Evolutionary conservation across 2,797 vertebrate genomes (phyloP), one percentile per base, ranked within the genome.

Genomic region (Typhlichthys subterraneus): DNA sequence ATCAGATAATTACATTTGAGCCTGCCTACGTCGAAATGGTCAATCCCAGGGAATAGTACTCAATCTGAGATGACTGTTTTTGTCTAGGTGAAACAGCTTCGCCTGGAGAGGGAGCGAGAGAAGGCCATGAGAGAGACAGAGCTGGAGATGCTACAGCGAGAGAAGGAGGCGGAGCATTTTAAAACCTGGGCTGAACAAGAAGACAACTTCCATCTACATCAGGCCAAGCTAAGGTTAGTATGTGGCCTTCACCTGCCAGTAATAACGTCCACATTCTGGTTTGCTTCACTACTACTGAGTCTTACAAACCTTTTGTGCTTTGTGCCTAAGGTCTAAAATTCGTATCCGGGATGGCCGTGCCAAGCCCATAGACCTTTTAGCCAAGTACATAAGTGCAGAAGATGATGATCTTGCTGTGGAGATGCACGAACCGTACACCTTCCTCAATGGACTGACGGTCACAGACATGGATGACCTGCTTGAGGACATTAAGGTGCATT

Each of bases 111-210:
- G 4, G 98, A 99, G 79, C 88, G 97, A 10, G 97, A 99, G 76
- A 99, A 99, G 78, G 95, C 95, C 15, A 96, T 98, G 96, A 88
- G 97, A 0, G 98, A 99, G 85, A 95, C 95, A 42, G 98, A 99
- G 87, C 88, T 99, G 85, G 98, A 99, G 88, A 94, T 98, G 96
- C 89, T 99, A 74, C 98, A 99, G 88, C 90, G 97, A 19, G 97
- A 98, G 83, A 99, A 99, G 65, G 98, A 99, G 84, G 96, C 97
- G 0, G 96, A 99, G 56, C 97, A 99, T 87, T 99, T 99, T 79
- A 98, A 99, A 87, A 98, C 97, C 0, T 99, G 97, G 97, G 97
- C 97, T 46, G 97, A 99, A 70, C 98, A 99, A 77, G 97, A 99
- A 60, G 96, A 99, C 88, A 95, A 96, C 85, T 99, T 99, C 87